phyloP scores from a whole-genome alignment of 2,113 vertebrate genomes.

The Blennius ocellaris region DNA sequence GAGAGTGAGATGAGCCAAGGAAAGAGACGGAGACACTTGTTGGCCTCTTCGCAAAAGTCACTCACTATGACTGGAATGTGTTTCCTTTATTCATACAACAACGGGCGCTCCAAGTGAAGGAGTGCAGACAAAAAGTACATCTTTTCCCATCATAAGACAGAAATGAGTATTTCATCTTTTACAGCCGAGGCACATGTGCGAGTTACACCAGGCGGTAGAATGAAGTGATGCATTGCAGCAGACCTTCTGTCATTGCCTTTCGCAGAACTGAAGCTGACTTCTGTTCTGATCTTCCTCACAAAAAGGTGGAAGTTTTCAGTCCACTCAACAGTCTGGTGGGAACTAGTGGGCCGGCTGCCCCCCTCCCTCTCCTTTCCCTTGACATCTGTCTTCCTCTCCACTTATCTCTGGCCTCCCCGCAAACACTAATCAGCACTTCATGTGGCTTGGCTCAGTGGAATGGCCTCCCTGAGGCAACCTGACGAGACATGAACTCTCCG shows the following conservation, averaged over 20 bases:
- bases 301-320: conserved; percentile 33
- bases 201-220: conserved; percentile 1
- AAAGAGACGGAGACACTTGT: conserved; percentile 4
- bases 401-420: conserved; percentile 62
- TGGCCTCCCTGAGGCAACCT: conserved; percentile 72
- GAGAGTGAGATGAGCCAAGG: conserved; percentile 12
- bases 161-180: conserved; percentile 85
- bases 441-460: conserved; percentile 60
- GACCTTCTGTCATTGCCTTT: conserved; percentile 5
- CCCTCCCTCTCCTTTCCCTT: conserved; percentile 62
- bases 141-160: conserved; percentile 80
- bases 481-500: conserved; percentile 72
- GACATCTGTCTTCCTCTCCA: conserved; percentile 77
- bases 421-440: conserved; percentile 80
- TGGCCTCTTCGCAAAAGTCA: conserved; percentile 34
- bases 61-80: conserved; percentile 20
- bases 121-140: conserved; percentile 81
- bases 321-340: conserved; percentile 58
- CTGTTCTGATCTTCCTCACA: conserved; percentile 9
- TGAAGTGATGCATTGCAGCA: conserved; percentile 2
- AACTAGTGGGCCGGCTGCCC: conserved; percentile 57
- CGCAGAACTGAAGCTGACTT: conserved; percentile 13
- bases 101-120: conserved; percentile 10
- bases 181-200: conserved; percentile 56
- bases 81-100: conserved; percentile 22